phyloP scores from a whole-genome alignment of 1,140 invertebrate species.

The Mesaphorura yosii region DNA sequence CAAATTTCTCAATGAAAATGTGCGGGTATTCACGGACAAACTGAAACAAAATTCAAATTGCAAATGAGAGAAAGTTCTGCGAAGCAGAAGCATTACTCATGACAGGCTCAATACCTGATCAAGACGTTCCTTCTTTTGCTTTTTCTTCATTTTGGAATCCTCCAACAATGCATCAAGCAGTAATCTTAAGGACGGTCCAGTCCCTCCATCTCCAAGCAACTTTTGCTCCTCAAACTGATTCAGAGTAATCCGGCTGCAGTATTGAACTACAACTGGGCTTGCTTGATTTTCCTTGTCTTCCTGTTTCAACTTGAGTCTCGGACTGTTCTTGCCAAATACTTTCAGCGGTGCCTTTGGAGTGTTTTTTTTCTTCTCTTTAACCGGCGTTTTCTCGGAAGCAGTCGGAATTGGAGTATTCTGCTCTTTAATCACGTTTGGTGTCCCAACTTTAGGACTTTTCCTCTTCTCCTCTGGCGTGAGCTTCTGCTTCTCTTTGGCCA shows the following conservation, averaged over 20 bases:
- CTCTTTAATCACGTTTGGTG: not conserved
- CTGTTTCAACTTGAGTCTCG: not conserved
- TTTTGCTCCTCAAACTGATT: conserved; percentile 26
- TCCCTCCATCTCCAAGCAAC: conserved; percentile 18
- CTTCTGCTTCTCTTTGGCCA: too few species aligned
- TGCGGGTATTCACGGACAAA: conserved; percentile 26
- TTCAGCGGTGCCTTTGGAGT: conserved; percentile 12
- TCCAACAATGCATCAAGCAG: conserved; percentile 11
- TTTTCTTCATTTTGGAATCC: conserved; percentile 12
- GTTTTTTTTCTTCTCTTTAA: not conserved
- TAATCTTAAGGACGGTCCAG: conserved; percentile 15
- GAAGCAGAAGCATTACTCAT: not conserved
- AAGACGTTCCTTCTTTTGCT: conserved; percentile 17
- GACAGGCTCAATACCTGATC: conserved; percentile 12
- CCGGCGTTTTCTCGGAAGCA: not conserved
- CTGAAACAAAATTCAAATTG: conserved; percentile 14
- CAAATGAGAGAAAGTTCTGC: not conserved
- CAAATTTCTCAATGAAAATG: conserved; percentile 28
- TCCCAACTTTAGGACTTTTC: too few species aligned
- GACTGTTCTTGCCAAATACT: conserved; percentile 5
- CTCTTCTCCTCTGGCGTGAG: too few species aligned
- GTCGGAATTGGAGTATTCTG: not conserved
- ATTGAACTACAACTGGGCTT: conserved; percentile 2
- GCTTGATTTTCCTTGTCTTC: conserved; percentile 16
- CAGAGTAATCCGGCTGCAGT: conserved; percentile 22